Evolutionary conservation across 2,888 invertebrate species (phyloP), one percentile per base, ranked within the genome.

Genomic region (Drosophila siamana): DNA sequence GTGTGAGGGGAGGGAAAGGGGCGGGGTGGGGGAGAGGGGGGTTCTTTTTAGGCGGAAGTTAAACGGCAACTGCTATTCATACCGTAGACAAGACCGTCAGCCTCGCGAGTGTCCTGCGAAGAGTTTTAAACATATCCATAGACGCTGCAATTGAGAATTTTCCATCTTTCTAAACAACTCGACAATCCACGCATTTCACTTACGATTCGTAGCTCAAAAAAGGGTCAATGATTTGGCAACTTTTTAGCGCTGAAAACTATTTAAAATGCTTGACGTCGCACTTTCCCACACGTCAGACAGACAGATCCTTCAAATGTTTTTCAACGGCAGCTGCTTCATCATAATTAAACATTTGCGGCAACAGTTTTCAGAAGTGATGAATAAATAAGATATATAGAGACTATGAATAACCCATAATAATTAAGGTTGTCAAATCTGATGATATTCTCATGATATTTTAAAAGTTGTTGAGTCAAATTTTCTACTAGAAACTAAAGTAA

Each of bases 21-120:
- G n/a, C n/a, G n/a, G n/a, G n/a, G n/a, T n/a, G n/a, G n/a, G n/a
- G n/a, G n/a, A n/a, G n/a, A n/a, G n/a, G n/a, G n/a, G n/a, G n/a
- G n/a, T n/a, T 43, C 15, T 41, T 19, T 52, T 61, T 51, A 78
- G 46, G 16, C 74, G 75, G 69, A 78, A 74, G 79, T 46, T 79
- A 74, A 78, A 74, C 75, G 75, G 69, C 74, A 74, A 62, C 69
- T 74, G 74, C 57, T 61, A 78, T 56, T 36, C 66, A 48, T 26
- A 36, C 48, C n/a, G 16, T 47, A 71, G 74, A 57, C 57, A 74
- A 74, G 46, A 30, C 9, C 3, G n/a, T 33, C 5, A 9, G 40
- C 15, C 26, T 11, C 9, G 13, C 69, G 79, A 74, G 74, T 55
- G 59, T 2, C 26, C 4, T 2, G 52, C 30, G 11, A 62, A 9